These are phyloP conservation scores for Bucorvus abyssinicus DNA, from an alignment of 2,797 vertebrate genomes.

Conservation along the genomic window DNA sequence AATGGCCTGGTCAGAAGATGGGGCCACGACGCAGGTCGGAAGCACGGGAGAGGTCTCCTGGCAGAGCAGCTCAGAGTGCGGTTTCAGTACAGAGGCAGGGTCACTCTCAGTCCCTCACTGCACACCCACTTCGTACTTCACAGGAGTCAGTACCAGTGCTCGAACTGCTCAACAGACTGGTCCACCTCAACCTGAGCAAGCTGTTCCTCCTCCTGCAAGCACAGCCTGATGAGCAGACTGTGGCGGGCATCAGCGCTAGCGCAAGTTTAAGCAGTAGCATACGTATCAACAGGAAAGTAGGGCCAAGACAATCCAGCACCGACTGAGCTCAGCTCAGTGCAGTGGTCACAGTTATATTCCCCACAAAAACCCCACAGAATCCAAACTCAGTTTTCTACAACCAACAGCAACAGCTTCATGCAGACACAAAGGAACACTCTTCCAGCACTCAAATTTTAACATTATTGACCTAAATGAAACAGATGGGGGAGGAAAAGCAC, in stretches of 20 bases:
- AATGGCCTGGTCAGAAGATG: not conserved
- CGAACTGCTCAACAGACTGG: not conserved
- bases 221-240: not conserved
- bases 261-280: not conserved
- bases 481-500: conserved; percentile 17
- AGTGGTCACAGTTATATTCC: not conserved
- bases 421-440: not conserved
- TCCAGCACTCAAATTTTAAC: not conserved
- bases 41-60: not conserved
- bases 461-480: conserved; percentile 35
- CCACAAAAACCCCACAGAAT: not conserved
- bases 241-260: rapidly evolving
- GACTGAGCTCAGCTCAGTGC: not conserved
- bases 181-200: not conserved
- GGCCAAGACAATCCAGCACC: not conserved
- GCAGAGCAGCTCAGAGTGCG: rapidly evolving
- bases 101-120: not conserved
- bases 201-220: rapidly evolving
- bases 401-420: not conserved
- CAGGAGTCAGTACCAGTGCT: not conserved
- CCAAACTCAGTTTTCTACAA: not conserved
- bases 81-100: not conserved
- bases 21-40: rapidly evolving
- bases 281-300: not conserved
- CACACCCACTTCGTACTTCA: not conserved